Evolutionary conservation across 1,140 invertebrate species (phyloP).

Genomic region (Ostrea edulis): DNA sequence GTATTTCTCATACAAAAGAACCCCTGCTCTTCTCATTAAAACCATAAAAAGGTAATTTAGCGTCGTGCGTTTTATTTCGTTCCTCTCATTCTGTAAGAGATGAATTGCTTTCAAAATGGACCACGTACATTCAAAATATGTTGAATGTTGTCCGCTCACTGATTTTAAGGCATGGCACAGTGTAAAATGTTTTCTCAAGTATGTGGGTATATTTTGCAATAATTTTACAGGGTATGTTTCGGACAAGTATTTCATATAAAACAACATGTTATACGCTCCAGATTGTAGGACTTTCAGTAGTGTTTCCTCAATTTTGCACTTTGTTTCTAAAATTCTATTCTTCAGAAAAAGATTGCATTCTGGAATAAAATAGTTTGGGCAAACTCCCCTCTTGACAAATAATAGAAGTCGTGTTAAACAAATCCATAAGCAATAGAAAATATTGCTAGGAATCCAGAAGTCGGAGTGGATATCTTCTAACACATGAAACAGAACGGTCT

Average conservation of each 20-base stretch:
- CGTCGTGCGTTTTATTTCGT: neutral
- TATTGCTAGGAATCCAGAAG: neutral
- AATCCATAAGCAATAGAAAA: neutral
- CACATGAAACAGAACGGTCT: slow-evolving; percentile 2
- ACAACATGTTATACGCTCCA: neutral
- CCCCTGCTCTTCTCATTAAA: neutral
- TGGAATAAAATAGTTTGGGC: neutral
- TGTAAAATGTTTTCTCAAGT: neutral
- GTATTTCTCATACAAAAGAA: neutral
- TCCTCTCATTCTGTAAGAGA: neutral
- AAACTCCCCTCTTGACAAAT: neutral
- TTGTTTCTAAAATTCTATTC: neutral
- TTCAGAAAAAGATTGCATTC: neutral
- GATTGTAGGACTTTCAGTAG: neutral
- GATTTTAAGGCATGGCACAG: neutral
- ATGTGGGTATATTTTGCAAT: neutral
- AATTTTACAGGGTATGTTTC: neutral
- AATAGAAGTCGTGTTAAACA: neutral
- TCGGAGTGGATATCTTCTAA: too few species aligned
- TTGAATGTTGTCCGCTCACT: neutral
- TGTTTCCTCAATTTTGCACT: too few species aligned
- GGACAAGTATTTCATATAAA: neutral
- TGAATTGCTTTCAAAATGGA: neutral
- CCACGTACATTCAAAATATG: neutral
- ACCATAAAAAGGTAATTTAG: neutral